A percentile compares a stretch with the other conserved stretches of the same genome.
These are phyloP conservation scores for Macropus fuliginosus DNA, from an alignment of 2,797 vertebrate species.

Conservation along the genomic window DNA sequence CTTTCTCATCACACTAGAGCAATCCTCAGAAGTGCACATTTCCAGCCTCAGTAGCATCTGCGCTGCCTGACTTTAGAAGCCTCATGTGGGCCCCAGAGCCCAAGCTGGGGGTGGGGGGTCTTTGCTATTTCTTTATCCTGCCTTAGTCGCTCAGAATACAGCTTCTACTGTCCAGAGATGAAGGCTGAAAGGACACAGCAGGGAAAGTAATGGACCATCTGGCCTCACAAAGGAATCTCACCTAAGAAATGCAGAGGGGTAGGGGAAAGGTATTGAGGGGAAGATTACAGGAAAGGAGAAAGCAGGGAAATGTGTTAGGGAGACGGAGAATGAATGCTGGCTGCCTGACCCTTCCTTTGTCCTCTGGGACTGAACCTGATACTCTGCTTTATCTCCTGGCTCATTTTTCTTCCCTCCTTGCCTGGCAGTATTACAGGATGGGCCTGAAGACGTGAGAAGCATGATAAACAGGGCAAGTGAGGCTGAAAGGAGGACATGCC, in stretches of 20 bases:
- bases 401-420: slow-evolving; percentile 35
- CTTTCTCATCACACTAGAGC: too few relatives aligned
- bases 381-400: background rate
- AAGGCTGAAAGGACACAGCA: too few relatives aligned
- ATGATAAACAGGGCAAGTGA: background rate
- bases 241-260: background rate
- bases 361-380: background rate
- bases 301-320: background rate
- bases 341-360: background rate
- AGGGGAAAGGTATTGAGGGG: background rate
- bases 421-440: background rate
- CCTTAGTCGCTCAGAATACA: too few relatives aligned
- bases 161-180: too few relatives aligned
- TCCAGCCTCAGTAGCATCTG: too few relatives aligned
- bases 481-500: background rate
- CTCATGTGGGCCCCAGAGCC: too few relatives aligned
- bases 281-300: background rate
- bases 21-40: too few relatives aligned
- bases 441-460: background rate
- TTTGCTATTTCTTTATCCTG: too few relatives aligned
- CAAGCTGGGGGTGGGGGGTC: too few relatives aligned
- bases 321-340: background rate
- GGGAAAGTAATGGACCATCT: background rate
- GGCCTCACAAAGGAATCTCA: background rate
- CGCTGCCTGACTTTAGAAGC: too few relatives aligned